These are phyloP conservation scores for Oryzias celebensis DNA, from an alignment of 2,113 vertebrate genomes.

Conservation along the genomic window DNA sequence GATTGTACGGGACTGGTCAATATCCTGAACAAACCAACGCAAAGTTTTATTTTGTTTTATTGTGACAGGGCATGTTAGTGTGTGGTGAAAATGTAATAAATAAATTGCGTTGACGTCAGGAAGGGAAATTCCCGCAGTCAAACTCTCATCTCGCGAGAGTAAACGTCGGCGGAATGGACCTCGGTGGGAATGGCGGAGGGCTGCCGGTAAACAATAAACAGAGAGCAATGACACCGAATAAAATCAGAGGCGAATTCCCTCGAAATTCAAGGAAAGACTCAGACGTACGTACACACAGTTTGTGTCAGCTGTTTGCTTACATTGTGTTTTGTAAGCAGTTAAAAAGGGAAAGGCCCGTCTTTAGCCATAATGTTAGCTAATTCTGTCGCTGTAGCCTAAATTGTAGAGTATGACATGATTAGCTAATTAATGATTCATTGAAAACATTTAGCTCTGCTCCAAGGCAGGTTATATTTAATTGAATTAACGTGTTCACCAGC, in stretches of 20 bases:
- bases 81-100: not conserved
- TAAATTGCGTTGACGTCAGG: not conserved
- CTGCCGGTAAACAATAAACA: slow-evolving; percentile 86
- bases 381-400: slow-evolving; percentile 2
- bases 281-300: slow-evolving; percentile 78
- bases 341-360: slow-evolving; percentile 3
- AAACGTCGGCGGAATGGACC: slow-evolving; percentile 77
- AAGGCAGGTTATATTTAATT: too few relatives aligned
- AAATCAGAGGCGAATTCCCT: slow-evolving; percentile 83
- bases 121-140: not conserved
- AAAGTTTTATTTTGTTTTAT: too few relatives aligned
- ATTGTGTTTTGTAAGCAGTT: not conserved
- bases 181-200: slow-evolving; percentile 70
- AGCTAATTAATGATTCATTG: not conserved
- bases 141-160: slow-evolving; percentile 63
- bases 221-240: slow-evolving; percentile 77
- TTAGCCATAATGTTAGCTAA: slow-evolving; percentile 31
- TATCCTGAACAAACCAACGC: too few relatives aligned
- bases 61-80: too few relatives aligned
- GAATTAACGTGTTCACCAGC: too few relatives aligned
- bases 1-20: too few relatives aligned
- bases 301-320: not conserved
- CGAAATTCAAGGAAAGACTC: slow-evolving; percentile 92
- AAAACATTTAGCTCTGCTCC: accelerated
- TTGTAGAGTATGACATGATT: not conserved